Evolutionary conservation across 2,888 invertebrate genomes (phyloP).

Genomic region (Sinelater perroti): DNA sequence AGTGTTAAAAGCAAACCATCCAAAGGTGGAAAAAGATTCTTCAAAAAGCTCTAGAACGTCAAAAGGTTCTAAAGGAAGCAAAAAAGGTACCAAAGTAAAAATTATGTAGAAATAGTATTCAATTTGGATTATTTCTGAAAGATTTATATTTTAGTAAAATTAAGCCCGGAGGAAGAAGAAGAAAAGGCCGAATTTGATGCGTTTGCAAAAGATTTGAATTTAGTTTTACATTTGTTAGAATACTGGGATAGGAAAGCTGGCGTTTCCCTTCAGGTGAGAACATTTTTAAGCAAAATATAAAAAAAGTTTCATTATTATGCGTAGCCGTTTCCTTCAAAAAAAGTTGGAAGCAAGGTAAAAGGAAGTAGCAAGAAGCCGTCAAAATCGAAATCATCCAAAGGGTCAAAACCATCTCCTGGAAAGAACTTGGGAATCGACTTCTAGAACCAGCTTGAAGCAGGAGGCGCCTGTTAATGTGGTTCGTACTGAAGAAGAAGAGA

Average conservation of each 20-base stretch:
- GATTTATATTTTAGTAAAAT: too few species aligned
- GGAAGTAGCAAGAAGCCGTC: slow-evolving; percentile 14
- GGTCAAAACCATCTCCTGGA: slow-evolving; percentile 1
- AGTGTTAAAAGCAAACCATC: slow-evolving; percentile 9
- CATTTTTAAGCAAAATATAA: too few species aligned
- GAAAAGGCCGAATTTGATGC: slow-evolving; percentile 34
- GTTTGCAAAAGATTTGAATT: slow-evolving; percentile 43
- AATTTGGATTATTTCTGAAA: not conserved
- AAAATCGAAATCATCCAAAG: slow-evolving; percentile 13
- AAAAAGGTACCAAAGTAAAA: slow-evolving; percentile 10
- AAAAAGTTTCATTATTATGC: too few species aligned
- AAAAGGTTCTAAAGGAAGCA: slow-evolving; percentile 31
- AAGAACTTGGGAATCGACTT: slow-evolving; percentile 1
- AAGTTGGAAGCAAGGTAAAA: slow-evolving; percentile 11
- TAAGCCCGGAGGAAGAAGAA: slow-evolving; percentile 33
- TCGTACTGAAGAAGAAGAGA: not conserved
- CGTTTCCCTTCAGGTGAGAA: not conserved
- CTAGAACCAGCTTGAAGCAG: not conserved
- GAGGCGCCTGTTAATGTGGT: too few species aligned
- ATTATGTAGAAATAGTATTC: not conserved
- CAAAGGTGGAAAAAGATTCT: slow-evolving; percentile 26
- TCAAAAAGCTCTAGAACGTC: slow-evolving; percentile 8
- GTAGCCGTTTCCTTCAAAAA: not conserved
- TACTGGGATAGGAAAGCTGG: slow-evolving; percentile 49
- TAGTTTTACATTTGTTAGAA: slow-evolving; percentile 47